Evolutionary conservation across 2,797 vertebrate genomes (phyloP), one percentile per base, ranked within the genome.

Genomic region (Cossypha polioptera): DNA sequence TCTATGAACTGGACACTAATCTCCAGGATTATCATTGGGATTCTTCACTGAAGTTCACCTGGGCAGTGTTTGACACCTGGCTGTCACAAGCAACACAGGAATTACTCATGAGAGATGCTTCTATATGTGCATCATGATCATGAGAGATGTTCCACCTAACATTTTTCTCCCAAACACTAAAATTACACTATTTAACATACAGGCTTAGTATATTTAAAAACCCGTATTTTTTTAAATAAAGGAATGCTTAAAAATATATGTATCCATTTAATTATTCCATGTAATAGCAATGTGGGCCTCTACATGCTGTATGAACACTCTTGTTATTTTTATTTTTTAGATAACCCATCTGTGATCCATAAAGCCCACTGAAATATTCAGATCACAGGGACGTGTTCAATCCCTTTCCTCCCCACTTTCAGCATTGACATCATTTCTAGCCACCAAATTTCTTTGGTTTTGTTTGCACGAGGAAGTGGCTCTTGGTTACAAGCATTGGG

Each of bases 21-120:
- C 98, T 98, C 96, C 94, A 96, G 96, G n/a, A 95, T 57, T 29
- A 97, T 95, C 72, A 76, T 95, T 13, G 83, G 72, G 89, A 97
- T 93, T 98, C 97, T 90, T 98, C 97, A 22, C 83, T 92, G 94
- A 62, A 4, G 65, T 94, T 97, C 94, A 92, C 98, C 93, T 95
- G 90, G 47, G 94, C 77, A 1, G 93, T 58, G 84, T 97, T 95
- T 97, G 97, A 91, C 96, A 94, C 97, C 97, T 98, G 96, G 53
- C 65, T 86, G 92, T 88, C 51, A 96, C 40, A 93, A 82, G 31
- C 45, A 78, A 62, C 2, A 24, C 38, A 57, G 18, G 40, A 85
- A 28, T 79, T 63, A 36, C 18, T 73, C 6, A 7, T 38, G 13
- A 57, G 16, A 47, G 4, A 43, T 0, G 1, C 31, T 75, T 71